phyloP scores from a whole-genome alignment of 2,797 vertebrate species.

The Poeciliopsis presidionis region DNA sequence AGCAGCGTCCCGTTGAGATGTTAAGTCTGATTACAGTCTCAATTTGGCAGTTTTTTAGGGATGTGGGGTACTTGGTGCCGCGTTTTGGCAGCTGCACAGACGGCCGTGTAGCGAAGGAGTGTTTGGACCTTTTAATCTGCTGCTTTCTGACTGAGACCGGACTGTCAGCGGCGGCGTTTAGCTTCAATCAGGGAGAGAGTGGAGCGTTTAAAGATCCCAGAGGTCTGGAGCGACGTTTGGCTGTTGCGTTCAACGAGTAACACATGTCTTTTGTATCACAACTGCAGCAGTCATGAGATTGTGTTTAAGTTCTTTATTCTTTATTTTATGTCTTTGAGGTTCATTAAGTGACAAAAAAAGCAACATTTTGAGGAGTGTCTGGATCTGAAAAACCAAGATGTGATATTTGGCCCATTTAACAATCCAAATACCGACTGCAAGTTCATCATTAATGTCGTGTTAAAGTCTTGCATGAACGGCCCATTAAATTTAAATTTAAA shows the following conservation, averaged over 20 bases:
- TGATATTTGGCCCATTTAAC: not conserved
- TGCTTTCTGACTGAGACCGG: slow-evolving; percentile 4
- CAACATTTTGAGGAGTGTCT: not conserved
- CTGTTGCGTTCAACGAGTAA: not conserved
- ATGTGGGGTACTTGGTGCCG: slow-evolving; percentile 13
- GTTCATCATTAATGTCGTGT: not conserved
- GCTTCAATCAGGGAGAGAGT: slow-evolving; percentile 5
- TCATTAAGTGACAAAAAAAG: not conserved
- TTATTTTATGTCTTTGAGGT: not conserved
- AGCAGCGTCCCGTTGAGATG: slow-evolving; percentile 15
- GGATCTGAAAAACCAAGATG: not conserved
- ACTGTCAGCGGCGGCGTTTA: not conserved
- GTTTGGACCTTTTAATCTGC: slow-evolving; percentile 38
- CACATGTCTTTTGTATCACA: not conserved
- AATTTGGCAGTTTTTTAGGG: slow-evolving; percentile 27
- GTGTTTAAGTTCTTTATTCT: not conserved
- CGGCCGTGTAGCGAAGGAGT: slow-evolving; percentile 20
- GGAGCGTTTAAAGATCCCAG: not conserved
- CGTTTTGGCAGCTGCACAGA: slow-evolving; percentile 20
- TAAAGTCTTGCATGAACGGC: not conserved
- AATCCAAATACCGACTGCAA: not conserved
- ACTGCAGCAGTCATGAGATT: not conserved
- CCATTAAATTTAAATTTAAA: not conserved
- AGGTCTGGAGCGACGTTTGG: slow-evolving; percentile 22
- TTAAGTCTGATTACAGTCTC: slow-evolving; percentile 39